phyloP scores from a whole-genome alignment of 2,797 vertebrate species.

The Pachyuromys duprasi region DNA sequence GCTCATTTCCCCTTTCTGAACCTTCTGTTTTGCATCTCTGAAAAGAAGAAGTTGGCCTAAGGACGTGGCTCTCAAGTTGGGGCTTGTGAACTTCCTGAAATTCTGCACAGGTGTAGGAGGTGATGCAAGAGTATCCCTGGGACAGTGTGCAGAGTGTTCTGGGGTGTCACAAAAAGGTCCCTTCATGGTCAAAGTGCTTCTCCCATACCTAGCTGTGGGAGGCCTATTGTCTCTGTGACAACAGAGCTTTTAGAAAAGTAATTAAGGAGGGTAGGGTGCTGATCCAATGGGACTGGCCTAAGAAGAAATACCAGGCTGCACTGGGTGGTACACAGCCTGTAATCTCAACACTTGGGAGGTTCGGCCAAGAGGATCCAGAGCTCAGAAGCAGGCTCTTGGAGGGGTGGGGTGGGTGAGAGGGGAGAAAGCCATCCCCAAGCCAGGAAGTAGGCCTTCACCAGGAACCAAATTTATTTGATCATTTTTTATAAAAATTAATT shows the following conservation, averaged over 20 bases:
- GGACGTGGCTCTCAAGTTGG: not conserved
- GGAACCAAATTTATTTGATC: not conserved
- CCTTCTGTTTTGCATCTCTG: slow-evolving; percentile 53
- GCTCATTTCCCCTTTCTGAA: slow-evolving; percentile 53
- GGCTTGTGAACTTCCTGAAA: slow-evolving; percentile 54
- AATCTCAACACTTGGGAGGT: not conserved
- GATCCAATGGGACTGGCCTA: not conserved
- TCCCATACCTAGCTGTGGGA: not conserved
- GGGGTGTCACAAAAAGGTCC: not conserved
- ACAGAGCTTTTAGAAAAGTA: not conserved
- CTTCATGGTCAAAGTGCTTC: not conserved
- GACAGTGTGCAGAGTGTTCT: not conserved
- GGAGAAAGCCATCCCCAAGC: not conserved
- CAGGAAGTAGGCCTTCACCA: not conserved
- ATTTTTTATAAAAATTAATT: slow-evolving; percentile 6
- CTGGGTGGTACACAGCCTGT: not conserved
- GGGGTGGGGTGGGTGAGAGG: not conserved
- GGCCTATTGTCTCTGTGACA: not conserved
- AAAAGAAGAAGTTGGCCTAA: slow-evolving; percentile 54
- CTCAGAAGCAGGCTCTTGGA: not conserved
- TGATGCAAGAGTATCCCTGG: not conserved
- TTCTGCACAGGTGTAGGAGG: not conserved
- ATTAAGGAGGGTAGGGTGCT: not conserved
- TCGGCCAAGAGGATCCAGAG: not conserved
- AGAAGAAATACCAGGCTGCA: not conserved